These are phyloP conservation scores for Rhipidura dahli DNA, from an alignment of 2,113 vertebrate genomes.

Conservation along the genomic window DNA sequence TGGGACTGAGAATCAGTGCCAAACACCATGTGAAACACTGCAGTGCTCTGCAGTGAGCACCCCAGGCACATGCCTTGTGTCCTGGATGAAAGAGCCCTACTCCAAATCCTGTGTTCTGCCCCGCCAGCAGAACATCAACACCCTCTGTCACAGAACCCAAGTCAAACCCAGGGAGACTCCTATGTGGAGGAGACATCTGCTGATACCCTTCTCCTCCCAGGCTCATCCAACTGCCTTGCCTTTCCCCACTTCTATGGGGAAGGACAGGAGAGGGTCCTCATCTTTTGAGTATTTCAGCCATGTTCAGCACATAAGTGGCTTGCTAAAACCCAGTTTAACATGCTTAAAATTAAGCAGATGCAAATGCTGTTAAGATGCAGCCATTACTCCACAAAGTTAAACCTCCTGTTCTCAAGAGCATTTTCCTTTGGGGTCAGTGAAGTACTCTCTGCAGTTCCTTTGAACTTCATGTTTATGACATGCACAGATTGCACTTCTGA, in stretches of 20 bases:
- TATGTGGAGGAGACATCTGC: accelerated
- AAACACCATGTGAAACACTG: neutral
- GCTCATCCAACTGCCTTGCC: neutral
- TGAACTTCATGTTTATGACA: neutral
- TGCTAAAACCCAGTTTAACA: neutral
- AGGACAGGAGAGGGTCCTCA: neutral
- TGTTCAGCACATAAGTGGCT: accelerated
- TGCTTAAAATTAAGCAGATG: neutral
- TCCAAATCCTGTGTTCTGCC: neutral
- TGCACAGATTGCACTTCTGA: neutral
- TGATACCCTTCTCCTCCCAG: neutral
- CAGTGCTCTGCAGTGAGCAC: neutral
- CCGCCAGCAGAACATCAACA: neutral
- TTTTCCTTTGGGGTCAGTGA: neutral
- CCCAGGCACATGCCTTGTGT: accelerated
- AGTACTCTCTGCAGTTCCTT: neutral
- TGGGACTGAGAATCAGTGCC: neutral
- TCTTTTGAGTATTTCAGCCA: neutral
- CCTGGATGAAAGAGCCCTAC: neutral
- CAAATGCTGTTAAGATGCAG: neutral
- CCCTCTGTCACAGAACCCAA: neutral
- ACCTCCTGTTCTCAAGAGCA: neutral
- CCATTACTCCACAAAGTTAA: neutral
- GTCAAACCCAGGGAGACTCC: neutral
- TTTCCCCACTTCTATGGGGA: accelerated